Base-by-base conservation (phyloP, 2,888 invertebrate species). In the Ditula angustiorana region DNA sequence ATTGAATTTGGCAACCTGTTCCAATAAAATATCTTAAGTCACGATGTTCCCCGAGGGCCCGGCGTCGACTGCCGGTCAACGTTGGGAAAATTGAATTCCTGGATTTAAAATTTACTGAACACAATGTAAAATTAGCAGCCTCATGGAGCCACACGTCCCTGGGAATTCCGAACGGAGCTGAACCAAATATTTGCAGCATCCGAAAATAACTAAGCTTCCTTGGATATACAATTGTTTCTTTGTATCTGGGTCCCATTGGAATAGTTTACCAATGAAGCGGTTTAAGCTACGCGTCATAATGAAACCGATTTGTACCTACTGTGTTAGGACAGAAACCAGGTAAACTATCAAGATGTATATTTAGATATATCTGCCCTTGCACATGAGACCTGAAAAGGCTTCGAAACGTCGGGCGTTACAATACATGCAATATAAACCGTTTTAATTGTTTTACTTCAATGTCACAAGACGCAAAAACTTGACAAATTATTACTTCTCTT, bases 111-210 rank as follows among this genome's bases (percentile, higher is more conserved):
- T 41, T 37, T 56, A 56, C 44, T 23, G 44, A 50, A 56, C 61
- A 56, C 47, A 57, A 53, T 47, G 64, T 64, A 59, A 53, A 64
- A 64, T 64, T 64, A 59, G 61, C 56, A 37, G 52, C 33, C 37
- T 35, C 35, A 53, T 53, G 35, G 23, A 56, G 13, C 41, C 41
- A 23, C 26, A 10, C 35, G 30, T 11, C 35, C 30, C n/a, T 21
- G 35, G 53, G 21, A 53, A 59, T 63, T 57, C 63, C 44, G 24
- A 23, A 23, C 21, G 44, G 35, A 61, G 55, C 30, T 41, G 37
- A 16, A 28, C 56, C 44, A 46, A 57, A 63, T 58, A 46, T 64
- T 59, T 30, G 64, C 64, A 46, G 52, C 13, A 26, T 33, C 57
- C 53, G 10, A 37, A 64, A 59, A 64, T 64, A 64, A 58, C 57